These are phyloP conservation scores for Globia sparganii DNA, from an alignment of 2,888 invertebrate genomes.

Conservation along the genomic window DNA sequence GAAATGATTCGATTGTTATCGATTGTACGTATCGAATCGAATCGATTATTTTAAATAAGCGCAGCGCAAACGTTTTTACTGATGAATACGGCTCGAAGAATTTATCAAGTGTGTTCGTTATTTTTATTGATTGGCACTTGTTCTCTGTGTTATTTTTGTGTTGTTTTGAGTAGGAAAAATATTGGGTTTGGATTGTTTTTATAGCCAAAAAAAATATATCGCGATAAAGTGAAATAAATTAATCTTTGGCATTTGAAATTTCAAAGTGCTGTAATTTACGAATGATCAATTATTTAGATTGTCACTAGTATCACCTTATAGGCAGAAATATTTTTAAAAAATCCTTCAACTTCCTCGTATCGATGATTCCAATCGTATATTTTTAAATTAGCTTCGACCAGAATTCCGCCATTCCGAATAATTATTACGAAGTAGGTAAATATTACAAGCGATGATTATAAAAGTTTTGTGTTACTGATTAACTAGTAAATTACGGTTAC, in stretches of 20 bases:
- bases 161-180: not conserved
- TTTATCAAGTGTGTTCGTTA: conserved; percentile 14
- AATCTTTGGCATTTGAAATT: not conserved
- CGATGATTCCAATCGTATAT: not conserved
- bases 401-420: not conserved
- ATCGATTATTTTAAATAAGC: conserved; percentile 53
- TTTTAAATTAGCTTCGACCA: too few relatives aligned
- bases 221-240: not conserved
- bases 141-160: not conserved
- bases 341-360: not conserved
- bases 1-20: conserved; percentile 67
- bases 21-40: conserved; percentile 50
- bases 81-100: conserved; percentile 27
- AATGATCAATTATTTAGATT: not conserved
- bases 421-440: not conserved
- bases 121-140: conserved; percentile 10
- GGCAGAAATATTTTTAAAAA: not conserved
- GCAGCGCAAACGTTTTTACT: not conserved
- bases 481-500: not conserved
- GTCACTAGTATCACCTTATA: not conserved
- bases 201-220: too few relatives aligned
- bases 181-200: too few relatives aligned
- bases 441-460: not conserved
- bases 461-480: not conserved
- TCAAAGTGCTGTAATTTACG: not conserved